Evolutionary conservation across 1,140 invertebrate species (phyloP), one percentile per base, ranked within the genome.

Genomic region (Neotoxoptera formosana): DNA sequence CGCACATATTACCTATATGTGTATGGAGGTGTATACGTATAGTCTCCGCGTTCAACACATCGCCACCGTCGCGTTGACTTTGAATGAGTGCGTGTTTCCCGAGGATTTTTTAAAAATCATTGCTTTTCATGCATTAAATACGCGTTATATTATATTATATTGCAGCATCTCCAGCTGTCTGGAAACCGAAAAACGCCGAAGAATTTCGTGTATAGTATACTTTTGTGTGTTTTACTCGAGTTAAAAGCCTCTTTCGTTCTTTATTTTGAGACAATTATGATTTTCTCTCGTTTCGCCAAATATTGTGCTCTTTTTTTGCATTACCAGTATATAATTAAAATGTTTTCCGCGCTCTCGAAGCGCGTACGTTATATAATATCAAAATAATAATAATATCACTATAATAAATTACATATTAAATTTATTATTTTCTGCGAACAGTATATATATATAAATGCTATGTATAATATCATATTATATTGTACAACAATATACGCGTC

Each of bases 361-460:
- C 14, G 14, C 14, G 23, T 60, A 30, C 8, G 9, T 11, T 67
- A 60, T n/a, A n/a, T 14, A 67, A 67, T 67, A 67, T 17, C n/a
- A n/a, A n/a, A 6, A n/a, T 67, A n/a, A n/a, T 67, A 67, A 67
- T 76, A 76, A 84, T 9, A 21, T 41, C 11, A 9, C 83, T 84
- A 84, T 53, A 89, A 89, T 89, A 56, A 53, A 56, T 89, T 36
- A 23, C 51, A 76, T 76, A 76, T n/a, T 20, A 89, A 56, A 89
- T 89, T 56, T 41, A 89, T 89, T 56, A 89, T 89, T 56, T 41
- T 89, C 9, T 51, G 86, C 23, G 3, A 56, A 88, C n/a, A 8
- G 34, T 53, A n/a, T n/a, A n/a, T n/a, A n/a, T n/a, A n/a, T n/a
- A n/a, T 76, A 34, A 17, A n/a, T 76, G 17, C 11, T 34, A 76